Base-by-base conservation (phyloP, 1,140 invertebrate species). In the Drosophila fuyamai region DNA sequence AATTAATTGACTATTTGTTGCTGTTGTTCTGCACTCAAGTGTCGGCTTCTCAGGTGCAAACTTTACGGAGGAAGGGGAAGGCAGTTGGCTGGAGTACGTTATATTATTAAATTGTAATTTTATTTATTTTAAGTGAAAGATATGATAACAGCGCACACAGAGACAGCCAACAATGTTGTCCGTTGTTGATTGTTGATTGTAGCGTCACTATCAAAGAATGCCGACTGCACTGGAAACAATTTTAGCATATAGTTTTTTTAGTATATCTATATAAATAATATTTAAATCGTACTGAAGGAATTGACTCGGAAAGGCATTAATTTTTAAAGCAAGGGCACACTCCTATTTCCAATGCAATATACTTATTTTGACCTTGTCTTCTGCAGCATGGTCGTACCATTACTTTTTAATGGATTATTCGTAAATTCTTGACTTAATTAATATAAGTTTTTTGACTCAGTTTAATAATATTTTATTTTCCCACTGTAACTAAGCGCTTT, bases 41-140 rank as follows among this genome's bases (percentile, higher is more conserved):
- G 84, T 74, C 83, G 84, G 79, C 79, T 58, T 47, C 51, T 44
- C 13, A 60, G 62, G 65, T 48, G 29, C 46, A 60, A 47, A n/a
- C 46, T 35, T 23, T 23, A 1, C 3, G 35, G 44, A 0, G 1
- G 12, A 23, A n/a, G 14, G 38, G 7, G 46, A 4, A 0, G 23
- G 12, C 0, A 14, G 32, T 10, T 7, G 61, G 27, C 44, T 43
- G 35, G 32, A 56, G 67, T 60, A 61, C 57, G 75, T 81, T 79
- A 88, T 86, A 86, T 88, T 86, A 86, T 86, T 86, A 86, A 86
- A 86, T 83, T 79, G 83, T 86, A 86, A 86, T 86, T 86, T 88
- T 86, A 88, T 86, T 86, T 86, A 86, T 86, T 86, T 86, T 86
- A 86, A 88, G 83, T 88, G 83, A 86, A 73, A 82, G 83, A 86